Evolutionary conservation across 2,888 invertebrate species (phyloP).

Genomic region (Philonicus albiceps): DNA sequence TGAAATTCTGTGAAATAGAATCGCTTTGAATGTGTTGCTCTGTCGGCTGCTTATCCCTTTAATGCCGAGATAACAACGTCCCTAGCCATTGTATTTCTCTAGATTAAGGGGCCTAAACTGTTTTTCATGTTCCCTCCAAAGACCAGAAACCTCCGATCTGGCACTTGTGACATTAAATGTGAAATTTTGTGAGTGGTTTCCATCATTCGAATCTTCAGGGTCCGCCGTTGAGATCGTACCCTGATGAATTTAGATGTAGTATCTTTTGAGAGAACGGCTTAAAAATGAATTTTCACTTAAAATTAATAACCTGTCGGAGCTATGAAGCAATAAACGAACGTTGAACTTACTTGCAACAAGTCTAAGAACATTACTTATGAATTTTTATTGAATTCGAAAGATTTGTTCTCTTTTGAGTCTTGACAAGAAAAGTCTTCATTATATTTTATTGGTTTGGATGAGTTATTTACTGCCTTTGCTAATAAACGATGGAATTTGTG

Average conservation of each 20-base stretch:
- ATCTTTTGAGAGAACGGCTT: background rate
- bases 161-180: background rate
- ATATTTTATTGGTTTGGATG: background rate
- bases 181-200: background rate
- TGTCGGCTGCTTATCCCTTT: slow-evolving; percentile 7
- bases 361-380: background rate
- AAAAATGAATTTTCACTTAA: background rate
- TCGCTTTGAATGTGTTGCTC: background rate
- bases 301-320: background rate
- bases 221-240: background rate
- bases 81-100: background rate
- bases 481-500: background rate
- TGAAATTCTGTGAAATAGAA: background rate
- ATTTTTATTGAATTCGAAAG: background rate
- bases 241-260: background rate
- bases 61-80: background rate
- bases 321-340: background rate
- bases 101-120: slow-evolving; percentile 13
- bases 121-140: slow-evolving; percentile 15
- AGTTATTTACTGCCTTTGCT: background rate
- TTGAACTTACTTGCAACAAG: background rate
- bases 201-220: background rate
- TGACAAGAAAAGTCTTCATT: background rate
- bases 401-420: background rate
- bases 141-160: background rate